A percentile compares a stretch with the other conserved stretches of the same genome.
Conservation (phyloP, 2,888 invertebrate genomes). For the Xanthorhoe designata region DNA sequence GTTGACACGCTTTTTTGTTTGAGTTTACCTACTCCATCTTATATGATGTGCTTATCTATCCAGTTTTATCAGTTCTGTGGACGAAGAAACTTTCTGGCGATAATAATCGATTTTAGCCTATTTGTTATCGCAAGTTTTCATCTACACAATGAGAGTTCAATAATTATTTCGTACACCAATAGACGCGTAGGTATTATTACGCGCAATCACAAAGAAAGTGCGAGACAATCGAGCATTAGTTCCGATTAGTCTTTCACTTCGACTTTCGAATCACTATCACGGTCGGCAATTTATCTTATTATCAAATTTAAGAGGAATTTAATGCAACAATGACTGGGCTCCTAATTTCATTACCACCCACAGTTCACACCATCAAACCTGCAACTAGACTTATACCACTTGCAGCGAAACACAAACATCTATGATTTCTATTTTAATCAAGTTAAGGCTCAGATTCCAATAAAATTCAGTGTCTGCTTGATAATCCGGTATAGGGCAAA, state of each 20-base stretch:
- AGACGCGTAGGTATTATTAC: conserved; percentile 8
- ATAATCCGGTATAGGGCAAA: neutral
- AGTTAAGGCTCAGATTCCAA: neutral
- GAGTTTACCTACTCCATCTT: conserved; percentile 24
- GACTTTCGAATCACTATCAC: conserved; percentile 57
- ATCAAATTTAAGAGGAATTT: conserved; percentile 74
- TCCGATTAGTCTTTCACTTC: conserved; percentile 44
- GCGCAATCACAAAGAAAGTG: conserved; percentile 49
- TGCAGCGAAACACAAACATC: neutral
- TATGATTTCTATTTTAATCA: neutral
- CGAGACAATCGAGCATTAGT: conserved; percentile 51
- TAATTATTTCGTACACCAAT: conserved; percentile 27
- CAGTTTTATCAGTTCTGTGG: neutral
- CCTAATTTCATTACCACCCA: conserved; percentile 82
- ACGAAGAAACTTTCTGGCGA: neutral
- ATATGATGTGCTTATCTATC: neutral
- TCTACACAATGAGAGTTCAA: conserved; percentile 7
- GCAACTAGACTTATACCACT: conserved; percentile 13
- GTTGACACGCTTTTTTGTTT: conserved; percentile 44
- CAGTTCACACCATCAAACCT: conserved; percentile 40
- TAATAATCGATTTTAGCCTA: neutral
- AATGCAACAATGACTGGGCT: conserved; percentile 77
- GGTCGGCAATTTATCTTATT: conserved; percentile 63
- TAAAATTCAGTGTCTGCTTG: neutral
- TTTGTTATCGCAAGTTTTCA: neutral